Base-by-base conservation (phyloP, 2,797 vertebrate species). In the Pseudochirops corinnae region DNA sequence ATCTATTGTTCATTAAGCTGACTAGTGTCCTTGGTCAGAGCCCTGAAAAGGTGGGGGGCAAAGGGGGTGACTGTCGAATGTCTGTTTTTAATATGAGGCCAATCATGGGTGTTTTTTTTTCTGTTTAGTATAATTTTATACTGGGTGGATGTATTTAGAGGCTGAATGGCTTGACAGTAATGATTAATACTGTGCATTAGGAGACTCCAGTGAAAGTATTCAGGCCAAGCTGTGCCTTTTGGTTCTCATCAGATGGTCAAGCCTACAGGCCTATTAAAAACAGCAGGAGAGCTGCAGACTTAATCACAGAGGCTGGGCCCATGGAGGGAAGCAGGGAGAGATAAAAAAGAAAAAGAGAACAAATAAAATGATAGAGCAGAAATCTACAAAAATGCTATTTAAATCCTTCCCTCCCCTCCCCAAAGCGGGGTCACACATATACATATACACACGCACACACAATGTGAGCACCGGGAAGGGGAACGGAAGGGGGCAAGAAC, bases 121-220 rank as follows among this genome's bases (percentile, higher is more conserved):
- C 96, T 97, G 98, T 97, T 98, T 97, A 93, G 98, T 97, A 98
- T 98, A 97, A 98, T 98, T 98, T 98, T 98, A 97, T 98, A 97
- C 98, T 94, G 98, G 99, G 99, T 98, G 98, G 98, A 98, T 99
- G 99, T 98, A 98, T 99, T 99, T 99, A 98, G 98, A 98, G 98
- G 98, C 98, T 96, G 98, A 98, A 96, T 92, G 98, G 98, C 97
- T 99, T 99, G 99, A 99, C 99, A 99, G 99, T 98, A 98, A 99
- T 99, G 99, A 99, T 99, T 99, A 99, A 99, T 99, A 98, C 98
- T 90, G 97, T 98, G 98, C 99, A 99, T 99, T 99, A 99, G 99
- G 99, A 99, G 99, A 99, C 99, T 99, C 99, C 98, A 98, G 98
- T 96, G 98, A 98, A 98, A 98, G 99, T 97, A 98, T 98, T 98